Evolutionary conservation across 1,140 invertebrate genomes (phyloP).

Genomic region (Drosophila pachea): DNA sequence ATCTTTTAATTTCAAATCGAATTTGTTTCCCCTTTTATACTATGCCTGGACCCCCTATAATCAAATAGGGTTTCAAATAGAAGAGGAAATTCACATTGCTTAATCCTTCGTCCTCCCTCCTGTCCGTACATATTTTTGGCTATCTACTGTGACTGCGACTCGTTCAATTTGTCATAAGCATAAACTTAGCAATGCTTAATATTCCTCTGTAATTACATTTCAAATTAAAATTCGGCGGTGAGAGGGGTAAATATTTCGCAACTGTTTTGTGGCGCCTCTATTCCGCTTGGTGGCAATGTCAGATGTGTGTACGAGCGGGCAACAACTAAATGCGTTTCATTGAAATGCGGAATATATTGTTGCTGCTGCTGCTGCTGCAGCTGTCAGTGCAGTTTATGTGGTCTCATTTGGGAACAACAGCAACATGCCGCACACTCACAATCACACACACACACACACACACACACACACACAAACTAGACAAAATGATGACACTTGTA

Average conservation of each 20-base stretch:
- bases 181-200: background rate
- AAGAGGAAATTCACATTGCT: too few species aligned
- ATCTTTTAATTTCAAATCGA: too few species aligned
- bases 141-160: too few species aligned
- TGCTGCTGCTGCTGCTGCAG: slow-evolving; percentile 25
- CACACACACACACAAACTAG: too few species aligned
- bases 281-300: slow-evolving; percentile 34
- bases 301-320: slow-evolving; percentile 7
- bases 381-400: slow-evolving; percentile 55
- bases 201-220: slow-evolving; percentile 43
- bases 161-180: too few species aligned
- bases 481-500: slow-evolving; percentile 67
- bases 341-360: slow-evolving; percentile 51
- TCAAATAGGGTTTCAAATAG: too few species aligned
- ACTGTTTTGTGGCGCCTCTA: slow-evolving; percentile 4
- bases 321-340: slow-evolving; percentile 26
- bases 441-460: too few species aligned
- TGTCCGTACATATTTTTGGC: too few species aligned
- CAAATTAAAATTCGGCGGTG: slow-evolving; percentile 18
- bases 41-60: too few species aligned
- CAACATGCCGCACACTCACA: slow-evolving; percentile 33
- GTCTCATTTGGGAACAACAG: slow-evolving; percentile 54
- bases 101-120: too few species aligned
- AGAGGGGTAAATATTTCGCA: slow-evolving; percentile 27
- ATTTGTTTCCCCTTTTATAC: too few species aligned